phyloP scores from a whole-genome alignment of 2,113 vertebrate genomes.

The Pantherophis guttatus region DNA sequence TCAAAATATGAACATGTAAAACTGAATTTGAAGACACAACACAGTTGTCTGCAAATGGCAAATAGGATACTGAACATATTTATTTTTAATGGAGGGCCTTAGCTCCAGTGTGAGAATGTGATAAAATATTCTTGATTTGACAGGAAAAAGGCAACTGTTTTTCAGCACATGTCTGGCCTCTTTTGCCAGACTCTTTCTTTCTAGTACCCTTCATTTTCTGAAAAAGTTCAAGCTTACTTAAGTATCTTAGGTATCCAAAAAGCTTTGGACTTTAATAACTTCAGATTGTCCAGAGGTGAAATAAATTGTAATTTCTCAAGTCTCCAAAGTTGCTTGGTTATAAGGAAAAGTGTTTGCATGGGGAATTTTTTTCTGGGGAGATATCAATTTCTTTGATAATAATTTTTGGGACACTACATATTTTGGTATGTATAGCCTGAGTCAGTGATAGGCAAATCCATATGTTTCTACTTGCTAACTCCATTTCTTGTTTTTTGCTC shows the following conservation, averaged over 20 bases:
- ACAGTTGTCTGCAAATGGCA: neutral
- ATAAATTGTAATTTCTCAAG: neutral
- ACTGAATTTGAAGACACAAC: neutral
- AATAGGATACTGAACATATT: neutral
- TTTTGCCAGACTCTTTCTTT: neutral
- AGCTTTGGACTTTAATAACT: neutral
- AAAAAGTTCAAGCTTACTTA: neutral
- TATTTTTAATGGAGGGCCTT: neutral
- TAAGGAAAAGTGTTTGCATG: neutral
- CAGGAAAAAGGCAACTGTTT: neutral
- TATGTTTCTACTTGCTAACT: neutral
- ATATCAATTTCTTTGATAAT: neutral
- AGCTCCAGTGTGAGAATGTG: neutral
- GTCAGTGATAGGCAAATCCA: neutral
- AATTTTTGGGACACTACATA: neutral
- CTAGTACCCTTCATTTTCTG: neutral
- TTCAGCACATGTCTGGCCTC: neutral
- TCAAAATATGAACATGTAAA: neutral
- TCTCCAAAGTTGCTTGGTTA: neutral
- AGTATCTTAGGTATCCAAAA: neutral
- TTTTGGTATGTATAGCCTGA: neutral
- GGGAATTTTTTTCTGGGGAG: neutral
- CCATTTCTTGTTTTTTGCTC: neutral
- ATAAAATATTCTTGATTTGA: neutral
- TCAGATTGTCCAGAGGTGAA: neutral